These are phyloP conservation scores for Tipula lateralis DNA, from an alignment of 2,888 invertebrate species.

Conservation along the genomic window DNA sequence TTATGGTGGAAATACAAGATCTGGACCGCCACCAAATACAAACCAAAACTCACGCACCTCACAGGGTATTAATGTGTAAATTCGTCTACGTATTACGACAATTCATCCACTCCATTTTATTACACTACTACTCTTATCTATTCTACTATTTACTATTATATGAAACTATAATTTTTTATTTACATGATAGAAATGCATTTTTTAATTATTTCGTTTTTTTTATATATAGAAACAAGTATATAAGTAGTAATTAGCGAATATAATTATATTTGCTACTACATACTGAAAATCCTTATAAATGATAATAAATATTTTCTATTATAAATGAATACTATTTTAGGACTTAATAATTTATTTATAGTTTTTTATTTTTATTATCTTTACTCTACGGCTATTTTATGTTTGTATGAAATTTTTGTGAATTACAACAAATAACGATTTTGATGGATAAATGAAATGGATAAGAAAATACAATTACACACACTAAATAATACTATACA, in stretches of 20 bases:
- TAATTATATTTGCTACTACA: neutral
- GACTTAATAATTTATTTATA: neutral
- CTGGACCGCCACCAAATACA: constrained; percentile 31
- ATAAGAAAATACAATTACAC: neutral
- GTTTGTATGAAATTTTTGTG: neutral
- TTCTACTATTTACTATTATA: neutral
- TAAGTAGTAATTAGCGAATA: neutral
- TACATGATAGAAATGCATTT: neutral
- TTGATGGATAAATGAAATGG: neutral
- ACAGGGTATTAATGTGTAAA: constrained; percentile 26
- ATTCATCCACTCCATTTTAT: neutral
- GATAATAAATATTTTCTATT: constrained; percentile 19
- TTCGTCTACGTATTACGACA: neutral
- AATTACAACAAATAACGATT: neutral
- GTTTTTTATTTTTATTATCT: neutral
- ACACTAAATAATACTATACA: neutral
- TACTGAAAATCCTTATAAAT: neutral
- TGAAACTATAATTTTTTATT: neutral
- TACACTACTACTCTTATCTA: neutral
- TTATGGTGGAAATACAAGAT: constrained; percentile 36
- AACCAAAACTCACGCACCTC: constrained; percentile 2
- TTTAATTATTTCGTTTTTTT: neutral
- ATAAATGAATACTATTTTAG: constrained; percentile 11
- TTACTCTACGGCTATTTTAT: neutral
- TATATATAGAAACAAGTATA: neutral